Conservation (phyloP, 2,113 vertebrate genomes). For the Tautogolabrus adspersus region DNA sequence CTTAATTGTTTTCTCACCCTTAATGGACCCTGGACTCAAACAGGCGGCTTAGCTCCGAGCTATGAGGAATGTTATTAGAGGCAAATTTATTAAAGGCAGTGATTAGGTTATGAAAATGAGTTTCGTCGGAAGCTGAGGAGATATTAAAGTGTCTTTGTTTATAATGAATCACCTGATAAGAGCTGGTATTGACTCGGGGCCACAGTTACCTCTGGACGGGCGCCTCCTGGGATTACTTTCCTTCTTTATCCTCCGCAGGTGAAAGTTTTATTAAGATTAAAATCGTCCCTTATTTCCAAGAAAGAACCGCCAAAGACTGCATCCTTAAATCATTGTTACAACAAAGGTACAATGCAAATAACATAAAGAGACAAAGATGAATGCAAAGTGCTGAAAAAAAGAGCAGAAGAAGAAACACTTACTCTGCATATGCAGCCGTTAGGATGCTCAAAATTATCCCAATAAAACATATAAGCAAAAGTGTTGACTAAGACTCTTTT, state of each 20-base stretch:
- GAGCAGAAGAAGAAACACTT: background rate
- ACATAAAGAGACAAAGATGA: background rate
- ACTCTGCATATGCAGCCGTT: background rate
- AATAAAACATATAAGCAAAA: background rate
- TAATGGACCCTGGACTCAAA: background rate
- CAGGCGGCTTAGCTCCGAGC: background rate
- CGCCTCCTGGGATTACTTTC: background rate
- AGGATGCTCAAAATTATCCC: background rate
- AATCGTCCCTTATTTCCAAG: background rate
- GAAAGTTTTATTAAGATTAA: background rate
- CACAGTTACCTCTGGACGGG: background rate
- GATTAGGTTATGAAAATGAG: constrained; percentile 21
- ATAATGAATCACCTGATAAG: constrained; percentile 25
- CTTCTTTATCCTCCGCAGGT: background rate
- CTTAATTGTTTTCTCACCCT: background rate
- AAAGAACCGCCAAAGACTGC: background rate
- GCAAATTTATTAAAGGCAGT: constrained; percentile 26
- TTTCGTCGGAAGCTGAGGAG: constrained; percentile 1
- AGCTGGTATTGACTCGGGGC: background rate
- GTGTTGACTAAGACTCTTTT: background rate
- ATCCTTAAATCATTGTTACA: constrained; percentile 11
- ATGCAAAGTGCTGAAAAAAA: background rate
- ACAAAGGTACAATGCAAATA: background rate
- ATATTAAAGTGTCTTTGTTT: constrained; percentile 9
- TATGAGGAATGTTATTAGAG: constrained; percentile 9